A percentile compares a stretch with the other conserved stretches of the same genome.
Conservation (phyloP, 2,113 vertebrate genomes). For the Nicator chloris region DNA sequence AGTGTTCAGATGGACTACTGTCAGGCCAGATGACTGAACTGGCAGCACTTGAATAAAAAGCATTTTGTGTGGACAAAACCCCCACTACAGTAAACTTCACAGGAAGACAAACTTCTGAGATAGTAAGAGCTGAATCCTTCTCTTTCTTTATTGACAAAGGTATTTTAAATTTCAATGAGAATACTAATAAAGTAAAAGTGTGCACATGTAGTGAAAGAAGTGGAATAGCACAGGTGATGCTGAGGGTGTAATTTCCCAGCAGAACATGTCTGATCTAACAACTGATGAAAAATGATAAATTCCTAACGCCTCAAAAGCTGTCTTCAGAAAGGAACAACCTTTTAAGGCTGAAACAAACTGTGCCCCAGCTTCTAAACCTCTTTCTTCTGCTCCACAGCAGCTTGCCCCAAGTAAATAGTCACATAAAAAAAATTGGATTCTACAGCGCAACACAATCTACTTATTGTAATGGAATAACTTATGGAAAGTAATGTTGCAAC, state of each 20-base stretch:
- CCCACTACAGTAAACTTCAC: neutral
- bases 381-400: constrained; percentile 77
- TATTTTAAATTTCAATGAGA: neutral
- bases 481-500: constrained; percentile 81
- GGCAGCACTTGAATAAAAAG: neutral
- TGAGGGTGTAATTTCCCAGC: neutral
- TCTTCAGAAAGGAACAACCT: neutral
- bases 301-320: neutral
- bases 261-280: neutral
- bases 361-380: constrained; percentile 56
- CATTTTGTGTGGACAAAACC: neutral
- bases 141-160: neutral
- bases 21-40: neutral
- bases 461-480: constrained; percentile 76
- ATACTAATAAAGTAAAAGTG: neutral
- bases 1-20: neutral
- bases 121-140: neutral
- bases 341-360: neutral
- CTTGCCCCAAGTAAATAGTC: constrained; percentile 76
- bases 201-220: neutral
- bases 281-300: neutral
- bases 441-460: constrained; percentile 74
- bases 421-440: constrained; percentile 69
- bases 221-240: constrained; percentile 1
- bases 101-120: neutral